Conservation (phyloP, 1,140 invertebrate genomes). For the Drusus annulatus region DNA sequence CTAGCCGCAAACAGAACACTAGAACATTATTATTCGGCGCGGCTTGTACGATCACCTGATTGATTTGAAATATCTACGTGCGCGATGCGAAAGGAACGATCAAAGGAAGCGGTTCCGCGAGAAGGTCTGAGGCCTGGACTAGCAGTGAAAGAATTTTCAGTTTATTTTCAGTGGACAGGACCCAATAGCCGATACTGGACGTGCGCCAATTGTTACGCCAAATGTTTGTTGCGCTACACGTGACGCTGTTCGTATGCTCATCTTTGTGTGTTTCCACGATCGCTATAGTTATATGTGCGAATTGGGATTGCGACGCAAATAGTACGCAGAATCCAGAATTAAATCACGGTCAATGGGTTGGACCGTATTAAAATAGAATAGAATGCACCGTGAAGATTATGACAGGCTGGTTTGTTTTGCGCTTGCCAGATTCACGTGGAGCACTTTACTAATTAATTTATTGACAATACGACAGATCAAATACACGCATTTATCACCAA, state of each 20-base stretch:
- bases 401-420: neutral
- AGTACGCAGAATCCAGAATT: conserved; percentile 21
- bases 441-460: neutral
- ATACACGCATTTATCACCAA: neutral
- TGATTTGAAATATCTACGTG: neutral
- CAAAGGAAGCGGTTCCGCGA: conserved; percentile 16
- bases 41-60: neutral
- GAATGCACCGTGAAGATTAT: neutral
- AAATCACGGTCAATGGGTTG: conserved; percentile 28
- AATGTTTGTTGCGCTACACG: conserved; percentile 32
- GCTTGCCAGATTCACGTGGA: conserved; percentile 12
- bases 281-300: neutral
- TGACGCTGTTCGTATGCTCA: neutral
- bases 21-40: neutral
- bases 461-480: neutral
- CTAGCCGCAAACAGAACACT: too few species aligned
- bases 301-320: conserved; percentile 25
- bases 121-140: conserved; percentile 24
- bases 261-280: conserved; percentile 7
- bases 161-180: conserved; percentile 55
- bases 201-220: conserved; percentile 50
- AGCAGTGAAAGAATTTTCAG: conserved; percentile 45
- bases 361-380: conserved; percentile 9
- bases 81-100: neutral
- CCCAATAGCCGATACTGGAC: conserved; percentile 39